These are phyloP conservation scores for Schizothorax lantsangensis DNA, from an alignment of 2,797 vertebrate genomes.

Conservation along the genomic window DNA sequence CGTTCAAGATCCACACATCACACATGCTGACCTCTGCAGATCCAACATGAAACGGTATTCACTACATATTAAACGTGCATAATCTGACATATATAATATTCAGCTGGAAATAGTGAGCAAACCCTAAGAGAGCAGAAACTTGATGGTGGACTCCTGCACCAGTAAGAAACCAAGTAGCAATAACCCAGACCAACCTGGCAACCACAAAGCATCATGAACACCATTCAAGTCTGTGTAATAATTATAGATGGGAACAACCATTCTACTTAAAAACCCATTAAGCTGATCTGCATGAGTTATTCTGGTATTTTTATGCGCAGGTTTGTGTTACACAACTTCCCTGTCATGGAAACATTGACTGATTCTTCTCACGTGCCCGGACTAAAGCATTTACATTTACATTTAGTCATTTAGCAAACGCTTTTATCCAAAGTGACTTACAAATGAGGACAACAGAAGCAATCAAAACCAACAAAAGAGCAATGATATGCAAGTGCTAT, in stretches of 20 bases:
- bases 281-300: slow-evolving; percentile 35
- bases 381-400: background rate
- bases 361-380: background rate
- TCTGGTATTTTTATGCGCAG: slow-evolving; percentile 28
- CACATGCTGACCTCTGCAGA: slow-evolving; percentile 2
- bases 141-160: background rate
- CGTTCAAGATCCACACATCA: background rate
- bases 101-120: background rate
- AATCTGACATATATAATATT: background rate
- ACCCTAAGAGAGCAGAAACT: background rate
- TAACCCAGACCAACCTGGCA: slow-evolving; percentile 4
- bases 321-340: slow-evolving; percentile 15
- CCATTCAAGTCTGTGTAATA: slow-evolving; percentile 14
- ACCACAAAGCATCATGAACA: background rate
- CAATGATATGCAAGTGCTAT: background rate
- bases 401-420: background rate
- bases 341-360: slow-evolving; percentile 18
- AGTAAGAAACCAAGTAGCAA: background rate
- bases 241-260: slow-evolving; percentile 21
- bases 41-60: background rate
- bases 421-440: background rate
- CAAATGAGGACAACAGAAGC: background rate
- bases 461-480: background rate
- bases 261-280: slow-evolving; percentile 37
- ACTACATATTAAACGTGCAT: background rate